Base-by-base conservation (phyloP, 2,113 vertebrate species). In the Pygoscelis adeliae region DNA sequence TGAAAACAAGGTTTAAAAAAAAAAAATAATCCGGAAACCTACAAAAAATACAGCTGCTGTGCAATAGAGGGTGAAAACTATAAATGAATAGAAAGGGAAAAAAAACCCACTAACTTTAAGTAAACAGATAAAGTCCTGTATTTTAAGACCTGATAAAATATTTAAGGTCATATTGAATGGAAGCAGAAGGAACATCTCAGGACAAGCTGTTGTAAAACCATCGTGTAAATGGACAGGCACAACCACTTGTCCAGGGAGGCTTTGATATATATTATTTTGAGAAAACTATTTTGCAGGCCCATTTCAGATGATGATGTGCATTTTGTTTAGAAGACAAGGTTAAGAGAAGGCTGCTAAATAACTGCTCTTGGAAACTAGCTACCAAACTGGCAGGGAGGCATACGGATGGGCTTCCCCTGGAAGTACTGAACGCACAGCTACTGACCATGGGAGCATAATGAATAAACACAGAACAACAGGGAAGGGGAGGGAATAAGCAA, bases 121-220 rank as follows among this genome's bases (percentile, higher is more conserved):
- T 11, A 65, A 69, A 73, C 27, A 11, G 40, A 50, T 7, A n/a
- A 30, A 83, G 11, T 55, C 29, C 26, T 78, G 19, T 42, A 19
- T 69, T 86, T 80, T 77, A 83, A 83, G 42, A 19, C 21, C 32
- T 90, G 50, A 89, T 78, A 13, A 88, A 88, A 92, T 83, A 93
- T 83, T 95, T 77, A 92, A 83, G 9, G 2, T 73, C 19, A 7
- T 15, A 72, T 21, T 65, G 70, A 91, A 80, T 26, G 32, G 36
- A 90, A 90, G 5, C 17, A 55, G 12, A 56, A 44, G 23, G 15
- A 80, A 84, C 11, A 42, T 36, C 26, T 74, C 55, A 40, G 55
- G 30, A 73, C 36, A 92, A 50, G 32, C 16, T 62, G 25, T 19
- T 83, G 26, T 47, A 80, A 92, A 94, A 73, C 11, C 15, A 46